These are phyloP conservation scores for Prochilodus magdalenae DNA, from an alignment of 2,113 vertebrate genomes.

Conservation along the genomic window DNA sequence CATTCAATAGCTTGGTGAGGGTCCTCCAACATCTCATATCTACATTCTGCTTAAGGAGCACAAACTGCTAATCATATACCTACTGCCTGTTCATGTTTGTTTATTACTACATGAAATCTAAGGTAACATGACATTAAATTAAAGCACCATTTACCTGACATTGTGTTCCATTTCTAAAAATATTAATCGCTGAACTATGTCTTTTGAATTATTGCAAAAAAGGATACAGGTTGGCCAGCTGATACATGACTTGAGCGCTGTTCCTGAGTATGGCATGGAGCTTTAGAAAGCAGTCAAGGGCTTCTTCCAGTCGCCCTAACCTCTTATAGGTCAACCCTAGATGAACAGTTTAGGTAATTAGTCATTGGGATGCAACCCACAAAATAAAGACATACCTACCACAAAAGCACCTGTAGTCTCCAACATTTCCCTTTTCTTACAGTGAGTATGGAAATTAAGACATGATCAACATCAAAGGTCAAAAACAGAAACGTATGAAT, in stretches of 20 bases:
- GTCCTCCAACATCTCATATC: slow-evolving; percentile 90
- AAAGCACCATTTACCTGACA: not conserved
- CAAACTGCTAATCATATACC: not conserved
- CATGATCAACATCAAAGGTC: too few relatives aligned
- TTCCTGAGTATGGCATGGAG: slow-evolving; percentile 93
- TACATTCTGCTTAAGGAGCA: slow-evolving; percentile 79
- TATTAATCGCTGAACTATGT: not conserved
- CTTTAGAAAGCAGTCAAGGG: slow-evolving; percentile 94
- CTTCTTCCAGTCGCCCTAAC: slow-evolving; percentile 86
- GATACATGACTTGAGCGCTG: slow-evolving; percentile 90
- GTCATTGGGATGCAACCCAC: not conserved
- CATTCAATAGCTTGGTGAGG: slow-evolving; percentile 91
- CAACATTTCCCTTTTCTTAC: too few relatives aligned
- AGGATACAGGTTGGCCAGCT: slow-evolving; percentile 94
- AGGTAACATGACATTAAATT: not conserved
- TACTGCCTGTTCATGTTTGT: not conserved
- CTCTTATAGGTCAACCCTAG: slow-evolving; percentile 91
- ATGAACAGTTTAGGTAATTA: not conserved
- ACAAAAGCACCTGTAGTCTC: too few relatives aligned
- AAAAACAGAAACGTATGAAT: not conserved
- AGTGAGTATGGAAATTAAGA: too few relatives aligned
- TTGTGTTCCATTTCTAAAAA: not conserved
- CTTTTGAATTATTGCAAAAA: not conserved
- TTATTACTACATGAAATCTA: not conserved
- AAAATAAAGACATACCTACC: not conserved